phyloP scores from a whole-genome alignment of 2,113 vertebrate genomes.

The Condylura cristata region DNA sequence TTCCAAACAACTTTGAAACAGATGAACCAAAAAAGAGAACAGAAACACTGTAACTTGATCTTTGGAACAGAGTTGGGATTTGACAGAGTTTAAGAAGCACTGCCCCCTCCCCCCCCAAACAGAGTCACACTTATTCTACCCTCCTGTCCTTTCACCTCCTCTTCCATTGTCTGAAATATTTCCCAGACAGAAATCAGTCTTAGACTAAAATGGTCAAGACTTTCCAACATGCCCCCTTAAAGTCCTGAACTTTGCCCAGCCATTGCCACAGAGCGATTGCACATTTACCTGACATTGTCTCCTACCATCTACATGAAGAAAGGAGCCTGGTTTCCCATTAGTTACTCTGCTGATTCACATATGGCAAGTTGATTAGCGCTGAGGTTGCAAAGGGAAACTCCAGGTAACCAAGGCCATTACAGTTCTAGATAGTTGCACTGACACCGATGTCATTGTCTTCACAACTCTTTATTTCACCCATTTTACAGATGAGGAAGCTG shows the following conservation, averaged over 20 bases:
- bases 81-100: not conserved
- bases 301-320: not conserved
- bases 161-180: not conserved
- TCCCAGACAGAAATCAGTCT: not conserved
- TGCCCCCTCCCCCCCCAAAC: too few relatives aligned
- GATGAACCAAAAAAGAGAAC: not conserved
- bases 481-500: not conserved
- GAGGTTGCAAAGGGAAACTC: not conserved
- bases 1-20: not conserved
- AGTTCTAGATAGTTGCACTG: not conserved
- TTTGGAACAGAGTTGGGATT: not conserved
- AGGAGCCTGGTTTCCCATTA: not conserved
- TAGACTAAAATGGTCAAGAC: not conserved
- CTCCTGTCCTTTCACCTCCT: not conserved
- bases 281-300: not conserved
- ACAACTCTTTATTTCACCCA: not conserved
- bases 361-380: not conserved
- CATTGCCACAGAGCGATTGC: not conserved
- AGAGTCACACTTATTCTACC: rapidly evolving
- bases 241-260: not conserved
- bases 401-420: not conserved
- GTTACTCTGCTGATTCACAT: not conserved
- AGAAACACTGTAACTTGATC: not conserved
- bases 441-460: not conserved
- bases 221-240: not conserved